Conservation (phyloP, 30 jellyfish, hydroid and myxozoan species). For the Turritopsis rubra region DNA sequence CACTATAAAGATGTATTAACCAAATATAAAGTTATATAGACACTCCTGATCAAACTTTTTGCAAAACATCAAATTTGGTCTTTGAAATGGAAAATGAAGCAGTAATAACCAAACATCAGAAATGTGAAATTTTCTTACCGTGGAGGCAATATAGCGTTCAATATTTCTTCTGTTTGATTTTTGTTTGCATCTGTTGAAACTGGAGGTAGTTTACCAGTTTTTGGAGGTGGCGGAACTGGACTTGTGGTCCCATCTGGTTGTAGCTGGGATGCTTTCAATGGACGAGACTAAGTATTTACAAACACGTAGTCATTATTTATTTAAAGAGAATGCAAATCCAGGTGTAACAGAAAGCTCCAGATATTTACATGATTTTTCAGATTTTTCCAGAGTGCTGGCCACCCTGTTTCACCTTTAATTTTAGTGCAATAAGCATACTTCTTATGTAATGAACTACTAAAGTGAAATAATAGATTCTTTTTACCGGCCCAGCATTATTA, state of each 20-base stretch:
- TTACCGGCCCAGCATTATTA: no score
- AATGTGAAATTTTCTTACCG: slow-evolving; percentile 33
- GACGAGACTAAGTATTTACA: slow-evolving; percentile 51
- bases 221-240: slow-evolving; percentile 96
- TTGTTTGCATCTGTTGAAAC: slow-evolving; percentile 80
- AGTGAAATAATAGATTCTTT: no score
- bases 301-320: background rate
- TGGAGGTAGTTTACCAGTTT: slow-evolving; percentile 89
- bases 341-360: background rate
- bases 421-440: no score
- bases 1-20: slow-evolving; percentile 48
- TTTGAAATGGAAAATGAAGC: background rate
- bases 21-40: background rate
- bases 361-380: no score
- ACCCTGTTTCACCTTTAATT: no score
- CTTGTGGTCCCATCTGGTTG: slow-evolving; percentile 51
- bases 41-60: background rate
- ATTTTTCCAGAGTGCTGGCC: no score
- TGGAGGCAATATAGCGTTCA: slow-evolving; percentile 89
- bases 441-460: no score
- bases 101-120: background rate
- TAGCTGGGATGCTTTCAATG: slow-evolving; percentile 76
- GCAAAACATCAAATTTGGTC: no score
- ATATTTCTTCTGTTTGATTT: slow-evolving; percentile 91
- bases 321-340: background rate